Conservation (phyloP, 2,113 vertebrate species). For the Alouatta palliata region DNA sequence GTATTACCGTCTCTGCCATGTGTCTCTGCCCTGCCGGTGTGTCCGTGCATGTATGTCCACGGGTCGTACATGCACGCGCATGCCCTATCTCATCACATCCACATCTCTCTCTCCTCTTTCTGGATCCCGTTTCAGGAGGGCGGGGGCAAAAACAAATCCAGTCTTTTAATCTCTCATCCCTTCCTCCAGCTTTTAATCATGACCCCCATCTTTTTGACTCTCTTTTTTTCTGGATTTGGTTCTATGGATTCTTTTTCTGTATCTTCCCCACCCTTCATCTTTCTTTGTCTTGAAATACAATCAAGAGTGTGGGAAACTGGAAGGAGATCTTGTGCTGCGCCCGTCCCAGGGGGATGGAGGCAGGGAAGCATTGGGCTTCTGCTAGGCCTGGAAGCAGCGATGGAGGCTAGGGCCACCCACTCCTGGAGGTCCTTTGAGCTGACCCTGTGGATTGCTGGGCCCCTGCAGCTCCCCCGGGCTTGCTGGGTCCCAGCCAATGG, state of each 20-base stretch:
- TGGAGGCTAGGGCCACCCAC: neutral
- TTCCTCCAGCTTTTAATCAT: constrained; percentile 60
- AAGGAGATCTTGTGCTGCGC: constrained; percentile 58
- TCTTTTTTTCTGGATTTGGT: constrained; percentile 10
- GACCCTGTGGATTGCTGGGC: neutral
- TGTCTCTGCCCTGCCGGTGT: constrained; percentile 78
- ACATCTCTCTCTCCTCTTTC: constrained; percentile 49
- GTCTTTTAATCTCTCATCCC: constrained; percentile 39
- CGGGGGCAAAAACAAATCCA: neutral
- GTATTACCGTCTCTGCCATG: constrained; percentile 92
- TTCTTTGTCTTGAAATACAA: constrained; percentile 72
- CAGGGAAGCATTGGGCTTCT: neutral
- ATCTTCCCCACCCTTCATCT: constrained; percentile 77
- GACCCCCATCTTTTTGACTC: neutral
- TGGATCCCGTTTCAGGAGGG: constrained; percentile 11
- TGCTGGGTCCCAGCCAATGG: neutral
- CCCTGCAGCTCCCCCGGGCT: neutral
- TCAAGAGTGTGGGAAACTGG: constrained; percentile 84
- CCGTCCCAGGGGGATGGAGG: neutral
- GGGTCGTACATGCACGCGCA: constrained; percentile 51
- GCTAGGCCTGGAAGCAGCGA: neutral
- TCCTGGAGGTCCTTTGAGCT: neutral
- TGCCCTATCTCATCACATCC: constrained; percentile 4
- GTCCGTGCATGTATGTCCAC: constrained; percentile 70
- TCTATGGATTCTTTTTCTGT: constrained; percentile 77